Percentiles rank a stretch among this genome's conserved stretches.
phyloP scores from a whole-genome alignment of 2,797 vertebrate genomes.

The Malacoraja senta region DNA sequence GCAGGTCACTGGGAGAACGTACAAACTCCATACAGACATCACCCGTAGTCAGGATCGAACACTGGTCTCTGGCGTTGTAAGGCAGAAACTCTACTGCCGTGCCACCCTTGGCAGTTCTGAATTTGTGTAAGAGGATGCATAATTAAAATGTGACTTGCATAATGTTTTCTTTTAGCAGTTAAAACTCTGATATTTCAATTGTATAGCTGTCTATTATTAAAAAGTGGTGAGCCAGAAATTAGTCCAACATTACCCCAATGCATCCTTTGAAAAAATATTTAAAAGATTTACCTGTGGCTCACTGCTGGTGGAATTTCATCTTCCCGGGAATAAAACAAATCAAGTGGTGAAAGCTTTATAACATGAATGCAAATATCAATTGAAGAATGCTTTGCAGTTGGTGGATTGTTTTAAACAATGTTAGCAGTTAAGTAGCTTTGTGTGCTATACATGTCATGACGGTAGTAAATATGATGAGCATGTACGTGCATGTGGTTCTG shows the following conservation, averaged over 20 bases:
- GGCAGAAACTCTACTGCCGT: no score
- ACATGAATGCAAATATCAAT: not conserved
- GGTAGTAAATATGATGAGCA: no score
- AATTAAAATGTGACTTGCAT: no score
- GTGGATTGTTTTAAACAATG: not conserved
- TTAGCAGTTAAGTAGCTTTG: no score
- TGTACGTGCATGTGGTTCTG: no score
- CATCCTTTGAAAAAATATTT: not conserved
- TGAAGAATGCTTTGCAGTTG: not conserved
- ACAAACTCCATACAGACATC: no score
- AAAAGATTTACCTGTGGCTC: not conserved
- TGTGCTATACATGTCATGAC: no score
- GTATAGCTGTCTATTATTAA: not conserved
- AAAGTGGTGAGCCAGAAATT: not conserved
- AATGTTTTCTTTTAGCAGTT: not conserved
- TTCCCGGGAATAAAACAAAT: not conserved
- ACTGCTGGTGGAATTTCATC: not conserved
- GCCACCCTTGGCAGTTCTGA: no score
- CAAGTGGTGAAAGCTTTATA: not conserved
- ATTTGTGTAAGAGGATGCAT: no score
- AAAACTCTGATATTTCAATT: not conserved
- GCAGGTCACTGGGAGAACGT: no score
- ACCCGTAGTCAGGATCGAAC: no score
- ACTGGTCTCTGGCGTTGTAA: no score
- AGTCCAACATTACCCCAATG: not conserved